A percentile compares a stretch with the other conserved stretches of the same genome.
phyloP scores from a whole-genome alignment of 2,888 invertebrate genomes.

The Conus canariensis region DNA sequence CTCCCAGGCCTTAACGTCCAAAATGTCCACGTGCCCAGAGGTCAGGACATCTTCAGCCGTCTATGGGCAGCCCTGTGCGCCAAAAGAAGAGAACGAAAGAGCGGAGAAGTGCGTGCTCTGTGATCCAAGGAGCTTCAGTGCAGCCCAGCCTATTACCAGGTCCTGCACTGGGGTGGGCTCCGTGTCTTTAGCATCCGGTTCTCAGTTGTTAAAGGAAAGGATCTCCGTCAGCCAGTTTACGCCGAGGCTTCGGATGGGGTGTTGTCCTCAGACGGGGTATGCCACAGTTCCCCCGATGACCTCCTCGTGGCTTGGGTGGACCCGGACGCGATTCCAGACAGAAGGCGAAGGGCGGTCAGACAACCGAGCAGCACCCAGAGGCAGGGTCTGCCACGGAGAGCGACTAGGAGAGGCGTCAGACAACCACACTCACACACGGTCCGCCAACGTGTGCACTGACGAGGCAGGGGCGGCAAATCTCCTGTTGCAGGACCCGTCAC shows the following conservation, averaged over 20 bases:
- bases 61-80: too few relatives aligned
- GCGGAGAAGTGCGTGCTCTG: not conserved
- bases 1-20: too few relatives aligned
- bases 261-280: not conserved
- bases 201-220: too few relatives aligned
- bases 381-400: not conserved
- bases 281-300: constrained; percentile 19
- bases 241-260: too few relatives aligned
- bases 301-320: not conserved
- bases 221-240: too few relatives aligned
- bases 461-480: not conserved
- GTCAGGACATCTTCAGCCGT: too few relatives aligned
- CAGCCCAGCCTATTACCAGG: not conserved
- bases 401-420: not conserved
- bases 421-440: not conserved
- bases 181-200: not conserved
- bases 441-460: not conserved
- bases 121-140: not conserved
- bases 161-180: not conserved
- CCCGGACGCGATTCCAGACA: not conserved
- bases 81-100: not conserved
- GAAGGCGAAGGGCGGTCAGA: not conserved
- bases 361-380: not conserved
- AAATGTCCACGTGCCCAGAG: too few relatives aligned
- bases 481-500: not conserved